Conservation (phyloP, 2,888 invertebrate genomes). For the Phengaris arion region DNA sequence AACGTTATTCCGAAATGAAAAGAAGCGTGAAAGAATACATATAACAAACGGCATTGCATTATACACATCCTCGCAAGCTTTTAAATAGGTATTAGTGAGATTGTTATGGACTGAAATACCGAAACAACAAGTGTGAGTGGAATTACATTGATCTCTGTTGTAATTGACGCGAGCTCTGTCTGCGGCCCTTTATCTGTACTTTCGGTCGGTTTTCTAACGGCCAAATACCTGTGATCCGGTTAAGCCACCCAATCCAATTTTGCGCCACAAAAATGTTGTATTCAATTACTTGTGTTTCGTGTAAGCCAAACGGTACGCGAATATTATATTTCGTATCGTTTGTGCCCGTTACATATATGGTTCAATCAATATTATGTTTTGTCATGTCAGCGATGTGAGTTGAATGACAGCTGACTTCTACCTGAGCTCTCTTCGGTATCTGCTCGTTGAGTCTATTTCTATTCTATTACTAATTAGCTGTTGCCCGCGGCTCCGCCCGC, state of each 20-base stretch:
- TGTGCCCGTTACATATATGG: not conserved
- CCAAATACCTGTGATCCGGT: conserved; percentile 39
- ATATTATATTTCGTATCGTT: conserved; percentile 6
- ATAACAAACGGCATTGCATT: not conserved
- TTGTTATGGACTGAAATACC: not conserved
- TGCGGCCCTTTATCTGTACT: conserved; percentile 26
- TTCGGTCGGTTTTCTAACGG: conserved; percentile 37
- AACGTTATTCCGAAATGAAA: not conserved
- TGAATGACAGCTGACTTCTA: too few relatives aligned
- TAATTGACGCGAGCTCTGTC: conserved; percentile 23
- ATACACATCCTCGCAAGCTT: too few relatives aligned
- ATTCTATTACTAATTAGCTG: too few relatives aligned
- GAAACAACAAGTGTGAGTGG: not conserved
- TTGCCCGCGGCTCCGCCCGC: too few relatives aligned
- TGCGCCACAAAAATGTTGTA: conserved; percentile 19
- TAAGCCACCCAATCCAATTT: conserved; percentile 30
- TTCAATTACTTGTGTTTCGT: conserved; percentile 23
- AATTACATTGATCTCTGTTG: conserved; percentile 3
- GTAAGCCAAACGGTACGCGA: conserved; percentile 19
- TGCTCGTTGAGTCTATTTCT: not conserved
- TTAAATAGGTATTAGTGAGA: not conserved
- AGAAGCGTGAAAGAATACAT: too few relatives aligned
- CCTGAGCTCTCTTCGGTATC: not conserved
- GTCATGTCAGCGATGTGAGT: not conserved
- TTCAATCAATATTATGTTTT: not conserved